Percentiles rank a stretch among this genome's conserved stretches.
Conservation (phyloP, 1,140 invertebrate genomes). For the Sycobia sp. region DNA sequence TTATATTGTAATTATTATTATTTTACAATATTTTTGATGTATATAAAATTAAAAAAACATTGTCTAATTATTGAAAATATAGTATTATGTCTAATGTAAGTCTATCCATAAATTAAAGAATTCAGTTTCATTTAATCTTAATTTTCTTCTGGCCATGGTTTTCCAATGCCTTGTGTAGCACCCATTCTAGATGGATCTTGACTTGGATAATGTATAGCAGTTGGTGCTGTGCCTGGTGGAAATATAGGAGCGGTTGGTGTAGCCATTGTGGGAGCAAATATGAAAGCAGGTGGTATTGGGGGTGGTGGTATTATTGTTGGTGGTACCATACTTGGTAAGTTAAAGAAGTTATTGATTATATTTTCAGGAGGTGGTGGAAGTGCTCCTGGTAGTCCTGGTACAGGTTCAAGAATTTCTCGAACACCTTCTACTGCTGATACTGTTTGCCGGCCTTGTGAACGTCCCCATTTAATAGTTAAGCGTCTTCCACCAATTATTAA, state of each 20-base stretch:
- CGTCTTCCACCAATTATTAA: conserved; percentile 84
- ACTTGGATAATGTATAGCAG: conserved; percentile 85
- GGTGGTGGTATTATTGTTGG: conserved; percentile 65
- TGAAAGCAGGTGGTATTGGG: conserved; percentile 54
- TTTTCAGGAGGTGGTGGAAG: conserved; percentile 76
- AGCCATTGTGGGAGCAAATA: conserved; percentile 62
- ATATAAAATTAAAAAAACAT: too few relatives aligned
- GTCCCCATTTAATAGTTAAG: conserved; percentile 96
- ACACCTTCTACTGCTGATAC: conserved; percentile 60
- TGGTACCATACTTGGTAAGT: conserved; percentile 63
- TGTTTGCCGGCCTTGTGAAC: conserved; percentile 76
- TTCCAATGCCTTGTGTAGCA: conserved; percentile 64
- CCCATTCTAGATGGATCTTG: conserved; percentile 92
- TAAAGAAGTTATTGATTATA: conserved; percentile 68
- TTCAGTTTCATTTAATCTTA: too few relatives aligned
- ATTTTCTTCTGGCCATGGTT: conserved; percentile 59
- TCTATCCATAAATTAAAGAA: too few relatives aligned
- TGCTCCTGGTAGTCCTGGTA: conserved; percentile 84
- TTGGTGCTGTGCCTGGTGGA: conserved; percentile 61
- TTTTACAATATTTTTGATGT: too few relatives aligned
- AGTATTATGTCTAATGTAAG: too few relatives aligned
- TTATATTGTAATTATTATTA: too few relatives aligned
- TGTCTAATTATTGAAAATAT: too few relatives aligned
- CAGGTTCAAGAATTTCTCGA: conserved; percentile 73
- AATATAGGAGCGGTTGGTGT: conserved; percentile 58